Percentiles rank a stretch among this genome's conserved stretches.
phyloP scores from a whole-genome alignment of 2,888 invertebrate genomes.

The Hypselothyrea guttata region DNA sequence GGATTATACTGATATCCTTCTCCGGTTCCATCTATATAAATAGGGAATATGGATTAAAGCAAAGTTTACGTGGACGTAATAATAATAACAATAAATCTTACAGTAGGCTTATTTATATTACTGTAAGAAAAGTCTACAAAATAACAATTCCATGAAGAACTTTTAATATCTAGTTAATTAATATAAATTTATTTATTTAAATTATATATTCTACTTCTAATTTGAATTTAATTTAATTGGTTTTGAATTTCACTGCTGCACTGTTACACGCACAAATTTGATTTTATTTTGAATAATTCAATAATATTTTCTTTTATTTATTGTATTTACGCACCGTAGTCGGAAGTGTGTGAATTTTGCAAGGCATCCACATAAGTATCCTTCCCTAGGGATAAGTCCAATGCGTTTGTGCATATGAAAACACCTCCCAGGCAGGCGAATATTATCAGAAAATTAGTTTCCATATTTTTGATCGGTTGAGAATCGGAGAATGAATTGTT shows the following conservation, averaged over 20 bases:
- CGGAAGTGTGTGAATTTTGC: slow-evolving; percentile 71
- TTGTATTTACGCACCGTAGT: slow-evolving; percentile 53
- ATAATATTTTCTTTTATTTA: not conserved
- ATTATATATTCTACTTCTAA: too few relatives aligned
- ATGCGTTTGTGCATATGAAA: slow-evolving; percentile 8
- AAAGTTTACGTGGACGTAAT: not conserved
- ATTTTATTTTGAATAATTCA: too few relatives aligned
- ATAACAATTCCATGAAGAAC: too few relatives aligned
- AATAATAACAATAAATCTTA: too few relatives aligned
- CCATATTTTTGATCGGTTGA: slow-evolving; percentile 23
- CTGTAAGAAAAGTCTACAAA: too few relatives aligned
- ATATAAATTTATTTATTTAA: too few relatives aligned
- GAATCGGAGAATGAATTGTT: not conserved
- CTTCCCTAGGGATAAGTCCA: slow-evolving; percentile 42
- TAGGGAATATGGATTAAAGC: not conserved
- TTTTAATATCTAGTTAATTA: too few relatives aligned
- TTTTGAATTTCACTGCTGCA: not conserved
- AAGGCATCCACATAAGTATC: slow-evolving; percentile 78
- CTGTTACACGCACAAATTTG: not conserved
- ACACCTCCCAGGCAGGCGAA: slow-evolving; percentile 7
- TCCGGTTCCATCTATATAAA: slow-evolving; percentile 26
- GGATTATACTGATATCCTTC: slow-evolving; percentile 68
- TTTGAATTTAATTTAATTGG: not conserved
- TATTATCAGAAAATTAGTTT: slow-evolving; percentile 10
- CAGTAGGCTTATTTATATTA: too few relatives aligned